Base-by-base conservation (phyloP, 2,888 invertebrate genomes). In the Amphipyra tragopoginis region DNA sequence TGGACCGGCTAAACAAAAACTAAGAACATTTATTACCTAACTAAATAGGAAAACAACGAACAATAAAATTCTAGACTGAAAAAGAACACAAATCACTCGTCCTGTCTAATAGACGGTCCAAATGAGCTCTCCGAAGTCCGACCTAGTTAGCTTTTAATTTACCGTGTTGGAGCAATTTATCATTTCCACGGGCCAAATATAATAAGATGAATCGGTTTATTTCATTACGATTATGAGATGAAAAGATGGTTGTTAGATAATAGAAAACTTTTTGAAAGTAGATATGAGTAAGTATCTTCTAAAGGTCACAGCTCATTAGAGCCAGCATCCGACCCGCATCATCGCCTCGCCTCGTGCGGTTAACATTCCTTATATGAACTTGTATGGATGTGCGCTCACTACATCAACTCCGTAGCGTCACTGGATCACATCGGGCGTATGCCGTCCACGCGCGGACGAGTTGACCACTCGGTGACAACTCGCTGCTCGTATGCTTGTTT, bases 121-220 rank as follows among this genome's bases (percentile, higher is more conserved):
- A 65, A 60, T 70, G 56, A 71, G 39, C 40, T 52, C 13, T 8
- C 10, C 34, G 57, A 55, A 51, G 57, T 39, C 49, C 33, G 9
- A 55, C 57, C 39, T 45, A 55, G 42, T 52, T 50, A 55, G 45
- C 55, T 71, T 65, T 71, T 58, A 57, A 71, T 66, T 53, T 58
- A 49, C 50, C 34, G n/a, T 56, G 21, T 60, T 42, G 47, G 57
- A 57, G 38, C 39, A 53, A 57, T 72, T 73, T 70, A 64, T 72
- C 64, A 72, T 64, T 53, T 60, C 34, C 65, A 21, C 59, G 14
- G 5, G 52, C 29, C 26, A 58, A 70, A 70, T n/a, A n/a, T n/a
- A n/a, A n/a, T 54, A 69, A 55, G 55, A 65, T 65, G 43, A 60
- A 70, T 55, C 38, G 55, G 8, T 44, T 57, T 47, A 63, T 63